phyloP scores from a whole-genome alignment of 2,797 vertebrate genomes.

The Dendrocincla fuliginosa region DNA sequence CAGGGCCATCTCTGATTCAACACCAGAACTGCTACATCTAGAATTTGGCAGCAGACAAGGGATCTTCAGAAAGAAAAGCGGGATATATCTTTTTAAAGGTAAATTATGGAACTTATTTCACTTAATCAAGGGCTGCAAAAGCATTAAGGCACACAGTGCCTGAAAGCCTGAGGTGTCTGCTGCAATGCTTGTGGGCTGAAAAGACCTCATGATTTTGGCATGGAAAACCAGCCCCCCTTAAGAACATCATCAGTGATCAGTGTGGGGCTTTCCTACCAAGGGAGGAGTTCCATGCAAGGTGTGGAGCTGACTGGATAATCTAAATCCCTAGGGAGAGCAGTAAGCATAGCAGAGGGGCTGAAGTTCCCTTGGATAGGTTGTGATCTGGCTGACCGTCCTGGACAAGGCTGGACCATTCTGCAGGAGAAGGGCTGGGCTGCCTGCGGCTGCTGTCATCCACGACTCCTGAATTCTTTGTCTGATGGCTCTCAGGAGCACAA shows the following conservation, averaged over 20 bases:
- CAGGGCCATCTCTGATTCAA: neutral
- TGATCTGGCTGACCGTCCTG: neutral
- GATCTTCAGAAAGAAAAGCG: neutral
- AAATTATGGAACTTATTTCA: neutral
- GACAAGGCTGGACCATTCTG: neutral
- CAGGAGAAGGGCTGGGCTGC: neutral
- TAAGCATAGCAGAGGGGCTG: neutral
- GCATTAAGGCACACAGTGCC: neutral
- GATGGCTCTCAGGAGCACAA: neutral
- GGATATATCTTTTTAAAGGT: neutral
- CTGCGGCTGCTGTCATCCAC: neutral
- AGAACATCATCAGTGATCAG: neutral
- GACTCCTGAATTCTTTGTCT: neutral
- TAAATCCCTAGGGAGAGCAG: neutral
- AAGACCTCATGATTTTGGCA: neutral
- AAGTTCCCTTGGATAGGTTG: fast-evolving
- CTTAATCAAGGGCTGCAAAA: neutral
- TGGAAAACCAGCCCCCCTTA: neutral
- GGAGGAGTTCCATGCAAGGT: fast-evolving
- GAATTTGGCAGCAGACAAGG: neutral
- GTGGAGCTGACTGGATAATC: neutral
- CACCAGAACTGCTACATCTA: neutral
- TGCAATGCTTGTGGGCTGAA: neutral
- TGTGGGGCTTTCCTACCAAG: neutral
- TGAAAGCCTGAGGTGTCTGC: neutral